A percentile compares a stretch with the other conserved stretches of the same genome.
phyloP scores from a whole-genome alignment of 1,140 invertebrate genomes.

The Gyrodactylus salaris region DNA sequence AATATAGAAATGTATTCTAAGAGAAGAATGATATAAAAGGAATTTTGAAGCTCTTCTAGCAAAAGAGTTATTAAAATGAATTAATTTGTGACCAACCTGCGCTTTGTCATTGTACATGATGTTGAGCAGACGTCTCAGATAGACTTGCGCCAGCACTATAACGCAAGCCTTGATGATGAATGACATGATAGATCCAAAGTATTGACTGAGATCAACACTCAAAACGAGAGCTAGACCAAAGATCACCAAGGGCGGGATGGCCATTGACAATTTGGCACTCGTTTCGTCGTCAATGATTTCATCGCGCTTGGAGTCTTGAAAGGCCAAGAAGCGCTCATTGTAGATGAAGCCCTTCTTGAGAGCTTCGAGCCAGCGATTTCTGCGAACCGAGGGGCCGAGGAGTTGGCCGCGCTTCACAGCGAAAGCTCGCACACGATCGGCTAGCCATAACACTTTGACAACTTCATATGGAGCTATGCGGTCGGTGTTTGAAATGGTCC shows the following conservation, averaged over 20 bases:
- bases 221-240: background rate
- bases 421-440: background rate
- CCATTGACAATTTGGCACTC: background rate
- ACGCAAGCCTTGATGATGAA: background rate
- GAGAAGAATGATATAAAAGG: too few relatives aligned
- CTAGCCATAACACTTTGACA: background rate
- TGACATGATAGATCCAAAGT: background rate
- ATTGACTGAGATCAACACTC: background rate
- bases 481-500: background rate
- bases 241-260: background rate
- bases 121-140: background rate
- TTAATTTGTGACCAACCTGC: background rate
- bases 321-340: background rate
- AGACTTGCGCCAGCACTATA: background rate
- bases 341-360: background rate
- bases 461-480: background rate
- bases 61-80: too few relatives aligned
- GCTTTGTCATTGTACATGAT: background rate
- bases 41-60: too few relatives aligned
- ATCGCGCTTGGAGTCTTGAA: background rate
- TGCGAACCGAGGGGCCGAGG: background rate
- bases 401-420: background rate
- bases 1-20: too few relatives aligned
- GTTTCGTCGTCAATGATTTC: background rate
- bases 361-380: background rate